Percentiles rank a stretch among this genome's conserved stretches.
Conservation (phyloP, 2,797 vertebrate genomes). For the Enteromius mattozi region DNA sequence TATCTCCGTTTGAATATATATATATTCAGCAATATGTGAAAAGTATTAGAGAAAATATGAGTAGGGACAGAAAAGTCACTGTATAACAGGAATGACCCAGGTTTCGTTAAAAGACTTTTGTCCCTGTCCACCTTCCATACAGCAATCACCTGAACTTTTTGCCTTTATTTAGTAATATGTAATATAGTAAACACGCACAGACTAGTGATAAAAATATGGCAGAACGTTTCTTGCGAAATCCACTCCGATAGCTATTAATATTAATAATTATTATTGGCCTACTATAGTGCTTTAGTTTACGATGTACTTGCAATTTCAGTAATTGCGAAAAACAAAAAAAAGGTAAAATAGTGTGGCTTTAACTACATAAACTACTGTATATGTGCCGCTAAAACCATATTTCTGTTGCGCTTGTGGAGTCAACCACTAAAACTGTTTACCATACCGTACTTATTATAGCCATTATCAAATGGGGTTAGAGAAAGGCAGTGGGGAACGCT, state of each 20-base stretch:
- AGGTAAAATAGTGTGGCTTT: background rate
- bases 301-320: background rate
- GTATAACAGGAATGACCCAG: too few relatives aligned
- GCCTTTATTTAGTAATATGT: background rate
- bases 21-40: too few relatives aligned
- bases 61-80: too few relatives aligned
- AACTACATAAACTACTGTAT: background rate
- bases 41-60: too few relatives aligned
- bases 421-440: background rate
- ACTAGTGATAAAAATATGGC: background rate
- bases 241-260: background rate
- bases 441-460: background rate
- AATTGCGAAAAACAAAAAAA: background rate
- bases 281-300: background rate
- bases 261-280: background rate
- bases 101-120: background rate
- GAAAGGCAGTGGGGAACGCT: background rate
- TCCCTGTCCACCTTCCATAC: background rate
- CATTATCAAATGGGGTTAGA: background rate
- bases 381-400: background rate
- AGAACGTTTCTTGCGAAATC: background rate
- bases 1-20: too few relatives aligned
- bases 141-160: background rate
- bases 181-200: background rate
- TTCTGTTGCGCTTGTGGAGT: constrained; percentile 1